Evolutionary conservation across 1,140 invertebrate genomes (phyloP).

Genomic region (Magallana gigas): DNA sequence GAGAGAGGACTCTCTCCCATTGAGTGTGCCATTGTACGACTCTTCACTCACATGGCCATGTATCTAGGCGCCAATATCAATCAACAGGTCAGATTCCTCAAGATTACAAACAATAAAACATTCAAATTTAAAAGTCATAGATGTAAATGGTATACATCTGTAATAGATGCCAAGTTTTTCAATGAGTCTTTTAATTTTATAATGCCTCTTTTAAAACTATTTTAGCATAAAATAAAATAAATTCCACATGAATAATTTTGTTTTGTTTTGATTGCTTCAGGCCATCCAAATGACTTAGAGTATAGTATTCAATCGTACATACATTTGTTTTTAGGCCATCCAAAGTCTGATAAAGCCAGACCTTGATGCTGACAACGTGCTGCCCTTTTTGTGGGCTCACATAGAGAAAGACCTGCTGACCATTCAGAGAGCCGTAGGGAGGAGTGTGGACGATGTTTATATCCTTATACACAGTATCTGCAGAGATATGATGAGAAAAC

Average conservation of each 20-base stretch:
- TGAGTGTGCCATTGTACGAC: constrained; percentile 60
- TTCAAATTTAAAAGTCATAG: too few species aligned
- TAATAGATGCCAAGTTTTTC: too few species aligned
- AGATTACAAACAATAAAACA: too few species aligned
- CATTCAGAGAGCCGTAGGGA: constrained; percentile 59
- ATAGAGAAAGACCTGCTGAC: constrained; percentile 59
- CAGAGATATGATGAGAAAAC: constrained; percentile 50
- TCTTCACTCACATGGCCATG: constrained; percentile 68
- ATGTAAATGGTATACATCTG: too few species aligned
- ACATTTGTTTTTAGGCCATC: neutral
- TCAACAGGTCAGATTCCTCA: neutral
- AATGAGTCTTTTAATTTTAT: too few species aligned
- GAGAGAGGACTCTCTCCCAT: constrained; percentile 63
- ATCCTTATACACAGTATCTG: constrained; percentile 62
- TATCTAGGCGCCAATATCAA: constrained; percentile 61
- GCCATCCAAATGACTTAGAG: neutral
- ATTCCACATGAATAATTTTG: too few species aligned
- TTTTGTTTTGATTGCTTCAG: constrained; percentile 17
- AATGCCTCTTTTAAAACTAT: too few species aligned
- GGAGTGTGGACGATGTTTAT: constrained; percentile 66
- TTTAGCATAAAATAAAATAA: too few species aligned
- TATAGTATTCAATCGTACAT: too few species aligned
- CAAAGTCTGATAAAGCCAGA: constrained; percentile 57
- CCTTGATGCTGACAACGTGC: constrained; percentile 42
- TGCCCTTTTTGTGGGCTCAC: constrained; percentile 62